Conservation (phyloP, 1,140 invertebrate genomes). For the Sarcophaga peregrina region DNA sequence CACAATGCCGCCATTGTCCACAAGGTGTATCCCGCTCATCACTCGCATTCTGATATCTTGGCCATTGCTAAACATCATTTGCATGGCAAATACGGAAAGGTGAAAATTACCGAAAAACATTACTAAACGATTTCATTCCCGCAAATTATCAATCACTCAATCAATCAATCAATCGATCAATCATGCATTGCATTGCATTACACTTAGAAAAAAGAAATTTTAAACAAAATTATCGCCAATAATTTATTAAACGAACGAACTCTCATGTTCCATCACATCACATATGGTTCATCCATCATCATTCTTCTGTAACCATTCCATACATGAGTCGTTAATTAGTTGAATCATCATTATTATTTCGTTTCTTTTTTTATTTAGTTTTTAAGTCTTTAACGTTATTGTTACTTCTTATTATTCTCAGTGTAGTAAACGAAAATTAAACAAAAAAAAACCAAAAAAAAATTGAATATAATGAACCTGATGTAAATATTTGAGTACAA, state of each 20-base stretch:
- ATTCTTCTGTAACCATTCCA: neutral
- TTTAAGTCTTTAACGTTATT: neutral
- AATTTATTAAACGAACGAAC: slow-evolving; percentile 46
- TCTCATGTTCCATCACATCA: slow-evolving; percentile 29
- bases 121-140: slow-evolving; percentile 59
- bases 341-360: neutral
- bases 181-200: neutral
- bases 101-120: slow-evolving; percentile 62
- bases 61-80: slow-evolving; percentile 62
- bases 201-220: neutral
- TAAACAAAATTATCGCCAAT: neutral
- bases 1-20: slow-evolving; percentile 56
- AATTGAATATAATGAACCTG: neutral
- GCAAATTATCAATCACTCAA: neutral
- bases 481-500: slow-evolving; percentile 12
- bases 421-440: neutral
- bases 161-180: too few species aligned
- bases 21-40: slow-evolving; percentile 52
- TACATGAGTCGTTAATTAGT: slow-evolving; percentile 16
- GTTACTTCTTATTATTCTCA: slow-evolving; percentile 3
- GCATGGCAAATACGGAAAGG: slow-evolving; percentile 62
- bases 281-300: neutral
- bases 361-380: slow-evolving; percentile 5
- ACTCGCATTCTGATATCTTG: slow-evolving; percentile 56
- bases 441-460: neutral